These are phyloP conservation scores for Enteromius afrohamiltoni DNA, from an alignment of 2,797 vertebrate species.

Conservation along the genomic window DNA sequence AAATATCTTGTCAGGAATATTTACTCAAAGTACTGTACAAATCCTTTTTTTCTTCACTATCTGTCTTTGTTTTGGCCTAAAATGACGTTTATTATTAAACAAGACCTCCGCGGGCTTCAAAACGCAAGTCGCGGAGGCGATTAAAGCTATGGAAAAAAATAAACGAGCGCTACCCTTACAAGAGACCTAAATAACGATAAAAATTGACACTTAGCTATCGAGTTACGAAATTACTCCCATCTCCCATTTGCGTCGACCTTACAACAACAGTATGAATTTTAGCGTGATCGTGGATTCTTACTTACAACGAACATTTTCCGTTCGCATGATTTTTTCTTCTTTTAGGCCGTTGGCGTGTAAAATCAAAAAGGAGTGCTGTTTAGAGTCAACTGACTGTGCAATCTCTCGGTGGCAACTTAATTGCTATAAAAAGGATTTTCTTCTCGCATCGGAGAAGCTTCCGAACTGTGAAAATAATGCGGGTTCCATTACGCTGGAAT, in stretches of 20 bases:
- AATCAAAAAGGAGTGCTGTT: conserved; percentile 89
- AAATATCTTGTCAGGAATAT: conserved; percentile 89
- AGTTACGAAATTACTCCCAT: conserved; percentile 80
- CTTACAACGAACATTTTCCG: background rate
- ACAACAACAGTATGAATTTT: conserved; percentile 24
- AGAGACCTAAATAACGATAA: conserved; percentile 81
- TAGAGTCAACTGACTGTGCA: conserved; percentile 94
- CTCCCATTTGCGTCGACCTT: conserved; percentile 20
- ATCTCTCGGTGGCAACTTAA: conserved; percentile 96
- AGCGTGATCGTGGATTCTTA: conserved; percentile 27
- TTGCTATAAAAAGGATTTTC: conserved; percentile 82
- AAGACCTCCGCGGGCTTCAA: conserved; percentile 76
- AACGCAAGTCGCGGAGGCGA: conserved; percentile 76
- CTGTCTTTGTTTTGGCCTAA: conserved; percentile 87
- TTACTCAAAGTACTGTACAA: conserved; percentile 63
- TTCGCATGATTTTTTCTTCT: conserved; percentile 12
- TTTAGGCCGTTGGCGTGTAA: conserved; percentile 75
- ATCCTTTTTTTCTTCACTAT: conserved; percentile 76
- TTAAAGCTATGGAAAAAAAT: conserved; percentile 91
- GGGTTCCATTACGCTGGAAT: conserved; percentile 84
- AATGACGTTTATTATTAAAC: conserved; percentile 92
- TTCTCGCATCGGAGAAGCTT: conserved; percentile 72
- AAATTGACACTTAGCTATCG: conserved; percentile 81
- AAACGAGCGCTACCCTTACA: conserved; percentile 87
- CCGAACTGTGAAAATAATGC: conserved; percentile 66